Conservation (phyloP, 2,888 invertebrate species). For the Yponomeuta sedellus region DNA sequence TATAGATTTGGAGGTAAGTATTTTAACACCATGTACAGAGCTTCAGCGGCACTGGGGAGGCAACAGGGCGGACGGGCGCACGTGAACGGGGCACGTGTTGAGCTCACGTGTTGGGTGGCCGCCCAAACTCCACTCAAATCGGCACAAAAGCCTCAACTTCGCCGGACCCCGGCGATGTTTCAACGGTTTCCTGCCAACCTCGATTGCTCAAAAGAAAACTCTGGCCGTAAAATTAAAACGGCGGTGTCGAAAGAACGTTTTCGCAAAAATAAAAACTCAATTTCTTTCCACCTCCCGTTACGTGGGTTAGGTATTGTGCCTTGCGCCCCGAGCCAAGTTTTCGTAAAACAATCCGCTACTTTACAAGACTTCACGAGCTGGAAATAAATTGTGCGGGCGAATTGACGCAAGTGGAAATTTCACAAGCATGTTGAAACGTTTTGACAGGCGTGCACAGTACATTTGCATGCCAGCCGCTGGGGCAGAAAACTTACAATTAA, state of each 20-base stretch:
- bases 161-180: not conserved
- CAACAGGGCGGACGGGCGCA: not conserved
- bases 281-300: not conserved
- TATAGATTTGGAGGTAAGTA: too few relatives aligned
- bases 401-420: not conserved
- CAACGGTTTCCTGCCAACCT: slow-evolving; percentile 7
- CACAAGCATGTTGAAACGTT: slow-evolving; percentile 36
- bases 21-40: not conserved
- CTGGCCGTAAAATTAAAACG: not conserved
- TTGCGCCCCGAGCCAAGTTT: not conserved
- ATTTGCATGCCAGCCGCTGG: slow-evolving; percentile 53
- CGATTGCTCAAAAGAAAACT: slow-evolving; percentile 3
- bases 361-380: not conserved
- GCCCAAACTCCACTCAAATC: slow-evolving; percentile 3
- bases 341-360: slow-evolving; percentile 10
- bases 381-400: slow-evolving; percentile 1
- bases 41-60: not conserved
- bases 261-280: not conserved
- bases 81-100: slow-evolving; percentile 15
- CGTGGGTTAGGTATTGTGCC: not conserved
- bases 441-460: slow-evolving; percentile 44
- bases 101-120: slow-evolving; percentile 13
- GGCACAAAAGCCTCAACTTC: slow-evolving; percentile 6
- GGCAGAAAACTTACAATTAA: slow-evolving; percentile 69
- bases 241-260: not conserved